Percentiles rank a stretch among this genome's conserved stretches.
phyloP scores from a whole-genome alignment of 2,113 vertebrate species.

The Stigmatopora argus region DNA sequence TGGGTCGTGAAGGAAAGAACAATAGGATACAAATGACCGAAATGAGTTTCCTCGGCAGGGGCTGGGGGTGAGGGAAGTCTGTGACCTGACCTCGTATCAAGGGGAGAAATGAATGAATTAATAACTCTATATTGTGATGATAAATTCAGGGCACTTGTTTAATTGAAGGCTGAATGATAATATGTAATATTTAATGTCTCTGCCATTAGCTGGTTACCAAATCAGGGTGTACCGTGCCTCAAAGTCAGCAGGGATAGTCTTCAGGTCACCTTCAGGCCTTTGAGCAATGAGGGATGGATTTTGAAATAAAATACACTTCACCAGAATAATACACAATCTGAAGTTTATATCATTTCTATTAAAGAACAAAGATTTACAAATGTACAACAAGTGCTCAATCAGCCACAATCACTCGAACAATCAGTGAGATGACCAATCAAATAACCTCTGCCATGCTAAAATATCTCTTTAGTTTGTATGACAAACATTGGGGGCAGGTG shows the following conservation, averaged over 20 bases:
- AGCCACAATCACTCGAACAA: constrained; percentile 59
- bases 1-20: no score
- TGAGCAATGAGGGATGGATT: background rate
- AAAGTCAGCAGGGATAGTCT: background rate
- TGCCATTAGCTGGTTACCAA: background rate
- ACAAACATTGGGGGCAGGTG: constrained; percentile 61
- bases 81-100: no score
- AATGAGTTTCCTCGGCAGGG: no score
- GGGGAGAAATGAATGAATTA: no score
- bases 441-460: constrained; percentile 46
- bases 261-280: background rate
- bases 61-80: no score
- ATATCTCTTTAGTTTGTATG: constrained; percentile 63
- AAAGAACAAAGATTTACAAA: constrained; percentile 69
- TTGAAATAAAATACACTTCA: constrained; percentile 19
- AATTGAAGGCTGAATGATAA: background rate
- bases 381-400: constrained; percentile 68
- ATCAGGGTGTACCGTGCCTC: background rate
- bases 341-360: constrained; percentile 66
- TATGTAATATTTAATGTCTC: background rate
- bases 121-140: no score
- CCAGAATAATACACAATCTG: constrained; percentile 45
- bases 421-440: constrained; percentile 52
- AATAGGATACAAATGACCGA: no score
- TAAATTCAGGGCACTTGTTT: no score